Conservation (phyloP, 2,113 vertebrate species). For the Patagioenas fasciata region DNA sequence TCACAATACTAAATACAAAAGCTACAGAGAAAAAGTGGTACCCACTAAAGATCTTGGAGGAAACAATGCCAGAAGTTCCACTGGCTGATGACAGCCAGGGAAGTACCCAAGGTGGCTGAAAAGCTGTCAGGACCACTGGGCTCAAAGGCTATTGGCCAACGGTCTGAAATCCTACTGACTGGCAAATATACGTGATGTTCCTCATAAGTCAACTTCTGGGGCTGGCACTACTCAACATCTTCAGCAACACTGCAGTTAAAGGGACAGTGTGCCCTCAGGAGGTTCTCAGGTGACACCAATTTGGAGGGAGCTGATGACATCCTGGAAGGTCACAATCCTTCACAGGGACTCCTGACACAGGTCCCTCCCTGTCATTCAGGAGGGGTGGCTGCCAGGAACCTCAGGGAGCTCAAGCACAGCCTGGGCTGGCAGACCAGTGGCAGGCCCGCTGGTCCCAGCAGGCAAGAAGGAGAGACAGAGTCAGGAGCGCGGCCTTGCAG, state of each 20-base stretch:
- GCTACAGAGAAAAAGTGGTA: background rate
- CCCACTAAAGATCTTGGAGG: background rate
- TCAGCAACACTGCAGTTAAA: background rate
- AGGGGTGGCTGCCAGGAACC: background rate
- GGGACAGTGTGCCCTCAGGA: background rate
- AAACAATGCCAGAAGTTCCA: background rate
- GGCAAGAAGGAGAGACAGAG: fast-evolving
- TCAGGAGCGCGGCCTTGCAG: fast-evolving
- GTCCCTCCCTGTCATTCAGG: background rate
- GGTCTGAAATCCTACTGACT: background rate
- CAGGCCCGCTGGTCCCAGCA: background rate
- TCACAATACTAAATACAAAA: background rate
- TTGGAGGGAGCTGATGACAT: background rate
- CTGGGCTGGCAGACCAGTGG: background rate
- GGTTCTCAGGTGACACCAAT: background rate
- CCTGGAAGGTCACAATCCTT: background rate
- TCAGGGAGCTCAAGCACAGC: background rate
- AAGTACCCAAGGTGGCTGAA: background rate
- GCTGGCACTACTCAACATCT: background rate
- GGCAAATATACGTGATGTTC: background rate
- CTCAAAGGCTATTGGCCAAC: background rate
- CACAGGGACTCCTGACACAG: background rate
- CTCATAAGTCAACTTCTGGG: background rate
- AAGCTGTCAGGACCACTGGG: background rate
- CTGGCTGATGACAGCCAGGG: background rate